These are phyloP conservation scores for Seira musarum DNA, from an alignment of 2,888 invertebrate species.

Conservation along the genomic window DNA sequence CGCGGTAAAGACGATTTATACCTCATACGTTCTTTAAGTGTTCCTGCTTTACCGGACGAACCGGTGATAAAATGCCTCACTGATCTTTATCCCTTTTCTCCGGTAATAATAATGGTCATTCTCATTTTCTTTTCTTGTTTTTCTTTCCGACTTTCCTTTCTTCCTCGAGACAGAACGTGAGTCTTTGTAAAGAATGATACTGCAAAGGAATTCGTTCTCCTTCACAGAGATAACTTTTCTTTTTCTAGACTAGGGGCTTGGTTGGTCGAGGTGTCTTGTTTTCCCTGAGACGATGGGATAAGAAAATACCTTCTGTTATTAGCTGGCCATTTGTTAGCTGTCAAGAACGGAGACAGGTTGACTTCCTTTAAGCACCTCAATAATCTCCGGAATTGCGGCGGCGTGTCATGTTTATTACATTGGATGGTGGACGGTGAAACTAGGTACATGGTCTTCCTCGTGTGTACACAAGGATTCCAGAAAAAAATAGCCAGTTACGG, in stretches of 20 bases:
- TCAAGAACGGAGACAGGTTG: conserved; percentile 52
- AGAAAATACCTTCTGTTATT: conserved; percentile 45
- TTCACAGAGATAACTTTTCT: neutral
- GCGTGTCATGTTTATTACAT: conserved; percentile 30
- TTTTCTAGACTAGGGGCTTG: too few species aligned
- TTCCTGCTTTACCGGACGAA: conserved; percentile 57
- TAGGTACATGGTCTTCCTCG: too few species aligned
- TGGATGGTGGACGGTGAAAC: too few species aligned
- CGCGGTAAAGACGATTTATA: too few species aligned
- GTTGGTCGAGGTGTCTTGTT: neutral
- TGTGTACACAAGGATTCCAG: too few species aligned
- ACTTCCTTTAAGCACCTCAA: conserved; percentile 56
- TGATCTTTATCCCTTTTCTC: conserved; percentile 52
- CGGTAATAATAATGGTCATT: conserved; percentile 40
- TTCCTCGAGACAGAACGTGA: neutral
- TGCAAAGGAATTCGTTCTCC: neutral
- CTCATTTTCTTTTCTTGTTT: conserved; percentile 28
- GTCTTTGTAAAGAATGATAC: too few species aligned
- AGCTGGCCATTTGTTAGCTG: conserved; percentile 55
- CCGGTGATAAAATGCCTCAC: conserved; percentile 59
- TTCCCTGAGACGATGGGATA: neutral
- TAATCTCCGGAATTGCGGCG: conserved; percentile 52
- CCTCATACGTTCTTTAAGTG: too few species aligned
- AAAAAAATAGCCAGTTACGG: too few species aligned
- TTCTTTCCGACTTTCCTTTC: too few species aligned